Base-by-base conservation (phyloP, 2,797 vertebrate genomes). In the Neopelma chrysocephalum region DNA sequence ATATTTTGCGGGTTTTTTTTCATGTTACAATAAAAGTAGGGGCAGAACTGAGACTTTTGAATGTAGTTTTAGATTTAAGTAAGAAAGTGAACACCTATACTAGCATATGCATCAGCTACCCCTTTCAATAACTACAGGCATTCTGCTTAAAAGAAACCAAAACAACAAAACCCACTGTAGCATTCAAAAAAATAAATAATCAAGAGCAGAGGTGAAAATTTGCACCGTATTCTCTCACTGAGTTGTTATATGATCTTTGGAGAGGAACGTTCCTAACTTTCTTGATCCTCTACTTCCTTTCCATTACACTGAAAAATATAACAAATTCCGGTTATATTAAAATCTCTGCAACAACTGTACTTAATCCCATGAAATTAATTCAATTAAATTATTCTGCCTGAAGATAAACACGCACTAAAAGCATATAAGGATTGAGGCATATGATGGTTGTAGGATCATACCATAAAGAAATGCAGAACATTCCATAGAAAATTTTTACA, bases 231-330 rank as follows among this genome's bases (percentile, higher is more conserved):
- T 92, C 13, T 85, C 26, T 68, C 27, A 77, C 58, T 82, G 60
- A 82, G 70, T 76, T 95, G 57, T 70, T 89, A 34, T 71, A 58
- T 68, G 22, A 88, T 25, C 18, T 82, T n/a, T 38, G 64, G 51
- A 89, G 11, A 34, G 20, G n/a, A 93, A 90, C 15, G 36, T 85
- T 50, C 21, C 73, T 94, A 86, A 92, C 47, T 90, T 93, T 83
- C 76, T 45, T 62, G n/a, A 77, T 62, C 54, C n/a, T 92, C 54
- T 82, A 50, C 72, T 96, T 95, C 31, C 22, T 82, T 91, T 86
- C 34, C 5, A 9, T 84, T 14, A 32, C 45, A 70, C 3, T 71
- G n/a, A 81, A 86, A 88, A 65, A 69, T 23, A 19, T 5, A 36
- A 5, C 34, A 15, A 40, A 77, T 47, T 72, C 22, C 20, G 70